Conservation (phyloP, 2,888 invertebrate species). For the Drosophila niveifrons region DNA sequence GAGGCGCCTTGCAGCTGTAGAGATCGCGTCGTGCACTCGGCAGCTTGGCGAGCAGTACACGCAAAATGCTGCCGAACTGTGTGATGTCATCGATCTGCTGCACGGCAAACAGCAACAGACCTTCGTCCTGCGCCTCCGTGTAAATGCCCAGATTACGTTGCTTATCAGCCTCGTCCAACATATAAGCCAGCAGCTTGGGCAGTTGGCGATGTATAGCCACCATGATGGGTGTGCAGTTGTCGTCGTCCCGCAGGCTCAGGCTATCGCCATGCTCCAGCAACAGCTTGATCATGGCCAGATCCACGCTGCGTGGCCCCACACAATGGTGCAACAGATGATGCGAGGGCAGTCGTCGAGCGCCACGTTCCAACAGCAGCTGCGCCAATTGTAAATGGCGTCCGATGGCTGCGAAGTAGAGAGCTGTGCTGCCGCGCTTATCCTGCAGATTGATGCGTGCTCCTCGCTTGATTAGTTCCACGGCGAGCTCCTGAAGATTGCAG, state of each 20-base stretch:
- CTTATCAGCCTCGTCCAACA: constrained; percentile 85
- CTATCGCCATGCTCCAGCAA: constrained; percentile 81
- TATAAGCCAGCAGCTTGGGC: constrained; percentile 87
- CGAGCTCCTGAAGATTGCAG: constrained; percentile 84
- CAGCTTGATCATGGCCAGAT: constrained; percentile 85
- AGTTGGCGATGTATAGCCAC: constrained; percentile 90
- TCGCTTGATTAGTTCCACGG: constrained; percentile 86
- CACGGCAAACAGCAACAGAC: constrained; percentile 80
- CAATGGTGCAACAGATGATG: constrained; percentile 90
- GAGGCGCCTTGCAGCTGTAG: constrained; percentile 86
- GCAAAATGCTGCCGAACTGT: constrained; percentile 73
- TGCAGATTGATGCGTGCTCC: constrained; percentile 89
- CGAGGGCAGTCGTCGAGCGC: constrained; percentile 90
- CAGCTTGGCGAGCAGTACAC: constrained; percentile 86
- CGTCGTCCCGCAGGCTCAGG: constrained; percentile 74
- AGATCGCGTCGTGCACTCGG: constrained; percentile 79
- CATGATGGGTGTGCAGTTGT: constrained; percentile 90
- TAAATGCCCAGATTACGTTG: constrained; percentile 56
- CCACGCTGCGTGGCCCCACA: constrained; percentile 86
- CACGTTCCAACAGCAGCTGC: constrained; percentile 87
- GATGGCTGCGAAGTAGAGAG: constrained; percentile 80
- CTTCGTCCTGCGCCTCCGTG: constrained; percentile 74
- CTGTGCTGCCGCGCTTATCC: constrained; percentile 87
- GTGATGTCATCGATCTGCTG: constrained; percentile 74
- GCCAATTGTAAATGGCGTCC: constrained; percentile 77